Conservation (phyloP, 2,797 vertebrate genomes). For the Acestrorhynchus altus region DNA sequence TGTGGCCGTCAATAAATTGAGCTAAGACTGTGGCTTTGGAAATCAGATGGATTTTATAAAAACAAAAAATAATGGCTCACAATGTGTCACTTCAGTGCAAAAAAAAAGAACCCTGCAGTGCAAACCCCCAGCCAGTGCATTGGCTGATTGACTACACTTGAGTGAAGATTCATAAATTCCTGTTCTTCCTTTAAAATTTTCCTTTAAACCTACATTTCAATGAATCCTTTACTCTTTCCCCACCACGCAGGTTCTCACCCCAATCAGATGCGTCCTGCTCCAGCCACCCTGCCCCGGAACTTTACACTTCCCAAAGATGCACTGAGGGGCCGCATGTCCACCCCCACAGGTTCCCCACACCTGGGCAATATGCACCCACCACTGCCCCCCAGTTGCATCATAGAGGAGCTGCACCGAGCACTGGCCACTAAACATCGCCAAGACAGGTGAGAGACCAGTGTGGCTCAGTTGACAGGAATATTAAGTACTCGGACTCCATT, state of each 20-base stretch:
- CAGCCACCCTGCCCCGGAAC: constrained; percentile 81
- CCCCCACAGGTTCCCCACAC: constrained; percentile 89
- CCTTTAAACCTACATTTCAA: too few species aligned
- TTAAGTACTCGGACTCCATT: background rate
- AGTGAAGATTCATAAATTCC: too few species aligned
- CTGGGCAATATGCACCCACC: constrained; percentile 85
- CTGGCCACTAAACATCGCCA: constrained; percentile 94
- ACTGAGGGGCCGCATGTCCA: constrained; percentile 84
- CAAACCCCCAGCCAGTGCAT: too few species aligned
- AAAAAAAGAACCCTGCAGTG: too few species aligned
- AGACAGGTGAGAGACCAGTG: constrained; percentile 83
- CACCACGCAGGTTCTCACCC: constrained; percentile 67
- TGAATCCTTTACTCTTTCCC: background rate
- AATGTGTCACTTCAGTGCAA: too few species aligned
- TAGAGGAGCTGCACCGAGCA: constrained; percentile 94
- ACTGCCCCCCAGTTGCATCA: constrained; percentile 93
- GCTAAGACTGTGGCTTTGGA: too few species aligned
- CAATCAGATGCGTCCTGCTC: constrained; percentile 73
- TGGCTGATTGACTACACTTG: too few species aligned
- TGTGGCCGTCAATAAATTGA: too few species aligned
- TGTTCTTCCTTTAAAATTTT: too few species aligned
- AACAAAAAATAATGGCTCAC: too few species aligned
- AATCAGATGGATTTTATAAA: too few species aligned
- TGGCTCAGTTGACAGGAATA: background rate
- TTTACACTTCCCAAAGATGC: constrained; percentile 80